A percentile compares a stretch with the other conserved stretches of the same genome.
Evolutionary conservation across 1,140 invertebrate species (phyloP).

Genomic region (Bathynomus jamesi): DNA sequence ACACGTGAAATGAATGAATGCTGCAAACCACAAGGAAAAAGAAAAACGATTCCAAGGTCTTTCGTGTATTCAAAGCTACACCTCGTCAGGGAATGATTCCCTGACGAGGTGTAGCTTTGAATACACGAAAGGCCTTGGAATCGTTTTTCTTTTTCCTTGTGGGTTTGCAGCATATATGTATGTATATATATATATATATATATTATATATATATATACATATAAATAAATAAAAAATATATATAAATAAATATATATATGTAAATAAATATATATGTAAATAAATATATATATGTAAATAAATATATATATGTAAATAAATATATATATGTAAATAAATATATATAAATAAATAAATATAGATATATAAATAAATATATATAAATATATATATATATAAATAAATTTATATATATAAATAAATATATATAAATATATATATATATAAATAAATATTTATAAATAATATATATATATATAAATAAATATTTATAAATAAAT

Average conservation of each 20-base stretch:
- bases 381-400: background rate
- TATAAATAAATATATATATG: slow-evolving; percentile 8
- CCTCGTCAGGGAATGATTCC: no score
- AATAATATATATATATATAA: background rate
- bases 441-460: background rate
- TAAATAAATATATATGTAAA: slow-evolving; percentile 6
- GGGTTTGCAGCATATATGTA: background rate
- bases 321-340: background rate
- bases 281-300: slow-evolving; percentile 4
- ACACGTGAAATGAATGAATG: no score
- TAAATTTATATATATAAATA: background rate
- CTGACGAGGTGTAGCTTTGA: no score
- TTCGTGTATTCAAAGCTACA: no score
- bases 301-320: background rate
- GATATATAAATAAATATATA: background rate
- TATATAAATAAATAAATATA: background rate
- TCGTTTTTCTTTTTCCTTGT: no score
- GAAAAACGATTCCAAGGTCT: no score
- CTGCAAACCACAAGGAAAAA: no score
- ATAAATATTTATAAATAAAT: background rate
- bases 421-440: background rate
- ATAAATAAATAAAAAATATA: slow-evolving; percentile 1
- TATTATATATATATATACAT: background rate
- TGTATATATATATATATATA: slow-evolving; percentile 5
- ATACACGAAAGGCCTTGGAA: no score